These are phyloP conservation scores for Drosophila algonquin DNA, from an alignment of 2,888 invertebrate genomes.

Conservation along the genomic window DNA sequence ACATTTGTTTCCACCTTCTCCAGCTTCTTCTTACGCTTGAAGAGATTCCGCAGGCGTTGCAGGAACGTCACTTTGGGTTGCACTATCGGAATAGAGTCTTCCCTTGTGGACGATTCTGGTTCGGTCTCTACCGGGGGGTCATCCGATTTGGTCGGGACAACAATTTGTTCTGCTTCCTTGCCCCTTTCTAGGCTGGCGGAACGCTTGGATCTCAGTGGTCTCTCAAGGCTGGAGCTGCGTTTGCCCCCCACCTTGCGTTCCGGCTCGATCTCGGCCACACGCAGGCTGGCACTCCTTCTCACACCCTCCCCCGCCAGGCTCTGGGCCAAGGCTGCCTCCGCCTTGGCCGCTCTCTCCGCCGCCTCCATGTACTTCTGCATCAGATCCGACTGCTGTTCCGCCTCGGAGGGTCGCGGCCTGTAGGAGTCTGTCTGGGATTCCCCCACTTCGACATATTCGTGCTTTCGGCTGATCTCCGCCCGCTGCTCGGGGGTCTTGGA, in stretches of 20 bases:
- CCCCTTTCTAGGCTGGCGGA: constrained; percentile 52
- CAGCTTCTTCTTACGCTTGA: constrained; percentile 15
- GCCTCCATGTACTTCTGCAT: constrained; percentile 63
- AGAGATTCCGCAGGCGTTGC: constrained; percentile 30
- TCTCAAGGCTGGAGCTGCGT: constrained; percentile 60
- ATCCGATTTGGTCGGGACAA: background rate
- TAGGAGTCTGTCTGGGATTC: constrained; percentile 28
- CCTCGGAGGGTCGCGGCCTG: constrained; percentile 47
- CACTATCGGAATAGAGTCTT: background rate
- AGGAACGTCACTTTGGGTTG: constrained; percentile 13
- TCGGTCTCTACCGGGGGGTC: background rate
- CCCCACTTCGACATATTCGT: constrained; percentile 65
- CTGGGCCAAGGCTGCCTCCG: constrained; percentile 52
- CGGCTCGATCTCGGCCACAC: constrained; percentile 38
- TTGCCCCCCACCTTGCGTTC: constrained; percentile 39
- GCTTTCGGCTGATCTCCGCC: constrained; percentile 51
- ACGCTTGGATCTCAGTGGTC: constrained; percentile 47
- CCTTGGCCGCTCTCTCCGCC: constrained; percentile 54
- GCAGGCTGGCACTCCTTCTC: constrained; percentile 60
- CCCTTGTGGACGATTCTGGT: background rate
- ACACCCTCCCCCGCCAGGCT: constrained; percentile 50
- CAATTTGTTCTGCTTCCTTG: constrained; percentile 3
- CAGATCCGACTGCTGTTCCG: constrained; percentile 55
- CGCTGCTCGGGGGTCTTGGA: constrained; percentile 81
- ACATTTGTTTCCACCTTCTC: background rate